Conservation (phyloP, 2,797 vertebrate species). For the Acrossocheilus wenchowensis region DNA sequence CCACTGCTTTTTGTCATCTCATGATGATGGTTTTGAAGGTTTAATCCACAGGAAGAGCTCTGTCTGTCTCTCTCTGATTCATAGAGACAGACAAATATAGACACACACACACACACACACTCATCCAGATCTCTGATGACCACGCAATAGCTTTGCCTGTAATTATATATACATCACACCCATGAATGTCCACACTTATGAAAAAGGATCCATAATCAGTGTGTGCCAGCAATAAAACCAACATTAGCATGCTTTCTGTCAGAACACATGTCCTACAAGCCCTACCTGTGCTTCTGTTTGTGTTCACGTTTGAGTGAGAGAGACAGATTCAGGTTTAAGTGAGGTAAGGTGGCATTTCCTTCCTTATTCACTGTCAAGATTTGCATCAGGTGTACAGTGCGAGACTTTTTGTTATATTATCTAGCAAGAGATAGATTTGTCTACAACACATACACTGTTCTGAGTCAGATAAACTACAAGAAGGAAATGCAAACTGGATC, state of each 20-base stretch:
- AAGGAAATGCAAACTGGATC: slow-evolving; percentile 12
- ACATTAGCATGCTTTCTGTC: background rate
- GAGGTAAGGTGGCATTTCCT: background rate
- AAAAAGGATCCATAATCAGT: background rate
- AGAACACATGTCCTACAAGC: background rate
- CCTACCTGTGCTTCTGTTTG: background rate
- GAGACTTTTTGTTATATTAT: background rate
- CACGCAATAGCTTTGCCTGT: background rate
- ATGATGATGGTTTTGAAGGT: background rate
- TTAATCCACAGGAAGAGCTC: background rate
- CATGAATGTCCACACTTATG: background rate
- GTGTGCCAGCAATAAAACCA: background rate
- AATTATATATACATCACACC: background rate
- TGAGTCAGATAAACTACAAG: background rate
- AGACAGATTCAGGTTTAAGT: background rate
- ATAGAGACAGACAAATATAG: background rate
- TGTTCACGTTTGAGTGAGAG: background rate
- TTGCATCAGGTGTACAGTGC: background rate
- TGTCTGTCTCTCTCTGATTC: background rate
- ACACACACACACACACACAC: background rate
- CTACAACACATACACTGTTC: background rate
- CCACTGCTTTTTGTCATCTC: background rate
- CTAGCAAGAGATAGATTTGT: background rate
- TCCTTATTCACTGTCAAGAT: background rate
- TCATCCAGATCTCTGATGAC: background rate